Percentiles rank a stretch among this genome's conserved stretches.
These are phyloP conservation scores for Lasaia peninsularis DNA, from an alignment of 1,140 invertebrate species.

Conservation along the genomic window DNA sequence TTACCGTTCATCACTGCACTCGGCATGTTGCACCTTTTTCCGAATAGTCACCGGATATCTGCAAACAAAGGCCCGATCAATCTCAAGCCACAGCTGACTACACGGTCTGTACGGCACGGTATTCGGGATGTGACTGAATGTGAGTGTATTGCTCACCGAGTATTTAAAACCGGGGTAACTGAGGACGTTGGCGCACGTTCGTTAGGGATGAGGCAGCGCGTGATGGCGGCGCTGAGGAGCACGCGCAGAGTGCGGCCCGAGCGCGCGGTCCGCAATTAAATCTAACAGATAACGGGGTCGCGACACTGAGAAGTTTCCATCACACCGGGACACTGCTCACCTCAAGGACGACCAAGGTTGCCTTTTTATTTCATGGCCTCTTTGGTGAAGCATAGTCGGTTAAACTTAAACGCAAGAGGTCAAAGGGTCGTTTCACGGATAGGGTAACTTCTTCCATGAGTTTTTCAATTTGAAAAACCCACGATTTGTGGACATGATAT, in stretches of 20 bases:
- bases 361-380: background rate
- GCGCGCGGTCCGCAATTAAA: background rate
- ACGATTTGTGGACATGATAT: too few species aligned
- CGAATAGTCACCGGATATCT: too few species aligned
- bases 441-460: too few species aligned
- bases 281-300: background rate
- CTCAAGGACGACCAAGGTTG: slow-evolving; percentile 7
- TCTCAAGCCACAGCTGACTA: too few species aligned
- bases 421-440: too few species aligned
- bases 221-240: background rate
- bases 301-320: background rate
- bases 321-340: background rate
- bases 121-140: background rate
- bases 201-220: background rate
- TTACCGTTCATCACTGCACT: too few species aligned
- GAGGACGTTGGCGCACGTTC: background rate
- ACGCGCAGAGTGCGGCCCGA: background rate
- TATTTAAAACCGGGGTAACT: background rate
- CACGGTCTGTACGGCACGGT: background rate
- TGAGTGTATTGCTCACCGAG: background rate
- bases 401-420: too few species aligned
- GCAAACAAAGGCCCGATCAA: too few species aligned
- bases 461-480: too few species aligned
- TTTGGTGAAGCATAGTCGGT: too few species aligned
- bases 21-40: too few species aligned